Evolutionary conservation across 2,888 invertebrate genomes (phyloP).

Genomic region (Tholera decimalis): DNA sequence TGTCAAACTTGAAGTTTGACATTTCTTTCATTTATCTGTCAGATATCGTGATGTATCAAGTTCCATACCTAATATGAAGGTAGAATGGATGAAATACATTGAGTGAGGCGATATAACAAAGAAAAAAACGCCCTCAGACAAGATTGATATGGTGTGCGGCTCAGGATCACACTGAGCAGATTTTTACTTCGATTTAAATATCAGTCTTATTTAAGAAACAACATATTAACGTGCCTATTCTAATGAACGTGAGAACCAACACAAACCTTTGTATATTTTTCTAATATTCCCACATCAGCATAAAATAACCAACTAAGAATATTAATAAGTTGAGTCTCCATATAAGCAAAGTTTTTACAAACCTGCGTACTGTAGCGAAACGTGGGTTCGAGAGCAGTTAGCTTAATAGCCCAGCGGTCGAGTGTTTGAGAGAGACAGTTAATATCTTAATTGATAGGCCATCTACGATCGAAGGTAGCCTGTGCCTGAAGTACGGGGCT

Average conservation of each 20-base stretch:
- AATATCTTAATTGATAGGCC: slow-evolving; percentile 55
- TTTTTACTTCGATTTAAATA: neutral
- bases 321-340: slow-evolving; percentile 48
- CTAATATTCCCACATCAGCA: slow-evolving; percentile 36
- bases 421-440: slow-evolving; percentile 39
- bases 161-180: too few species aligned
- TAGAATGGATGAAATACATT: too few species aligned
- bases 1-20: too few species aligned
- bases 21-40: too few species aligned
- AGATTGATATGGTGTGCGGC: too few species aligned
- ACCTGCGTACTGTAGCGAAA: slow-evolving; percentile 25
- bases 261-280: slow-evolving; percentile 8
- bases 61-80: too few species aligned
- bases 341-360: slow-evolving; percentile 30
- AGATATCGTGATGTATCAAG: too few species aligned
- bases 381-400: slow-evolving; percentile 19
- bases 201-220: neutral
- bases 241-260: slow-evolving; percentile 32
- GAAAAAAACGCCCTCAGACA: too few species aligned
- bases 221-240: neutral
- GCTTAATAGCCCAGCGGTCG: slow-evolving; percentile 13
- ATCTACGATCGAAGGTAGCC: slow-evolving; percentile 28
- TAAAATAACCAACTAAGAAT: slow-evolving; percentile 41
- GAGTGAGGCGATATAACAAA: too few species aligned
- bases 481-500: slow-evolving; percentile 19